Percentiles rank a stretch among this genome's conserved stretches.
These are phyloP conservation scores for Rhinogobius similis DNA, from an alignment of 2,113 vertebrate species.

Conservation along the genomic window DNA sequence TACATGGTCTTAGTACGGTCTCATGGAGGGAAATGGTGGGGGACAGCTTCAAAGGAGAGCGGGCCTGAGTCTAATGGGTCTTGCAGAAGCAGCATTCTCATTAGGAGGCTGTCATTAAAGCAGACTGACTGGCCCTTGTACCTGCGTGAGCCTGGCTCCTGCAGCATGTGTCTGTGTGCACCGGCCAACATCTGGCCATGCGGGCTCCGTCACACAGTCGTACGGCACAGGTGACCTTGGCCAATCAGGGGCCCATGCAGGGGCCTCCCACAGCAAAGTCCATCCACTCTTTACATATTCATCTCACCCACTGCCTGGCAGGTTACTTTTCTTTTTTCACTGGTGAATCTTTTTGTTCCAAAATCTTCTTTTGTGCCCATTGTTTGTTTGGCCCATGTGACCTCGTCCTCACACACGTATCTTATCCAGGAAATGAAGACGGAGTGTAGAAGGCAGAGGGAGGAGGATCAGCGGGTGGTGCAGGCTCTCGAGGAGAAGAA, in stretches of 20 bases:
- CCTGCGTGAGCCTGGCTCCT: slow-evolving; percentile 81
- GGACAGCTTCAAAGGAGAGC: slow-evolving; percentile 98
- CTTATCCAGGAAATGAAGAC: slow-evolving; percentile 83
- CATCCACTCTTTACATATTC: slow-evolving; percentile 84
- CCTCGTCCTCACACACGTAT: slow-evolving; percentile 37
- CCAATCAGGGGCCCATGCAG: slow-evolving; percentile 84
- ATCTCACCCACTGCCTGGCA: slow-evolving; percentile 74
- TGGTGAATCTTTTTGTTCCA: slow-evolving; percentile 52
- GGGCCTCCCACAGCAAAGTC: slow-evolving; percentile 78
- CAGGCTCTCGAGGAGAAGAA: slow-evolving; percentile 85
- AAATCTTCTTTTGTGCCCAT: slow-evolving; percentile 71
- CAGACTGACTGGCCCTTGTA: slow-evolving; percentile 85
- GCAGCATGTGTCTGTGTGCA: slow-evolving; percentile 70
- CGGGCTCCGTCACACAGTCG: slow-evolving; percentile 64
- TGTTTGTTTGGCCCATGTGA: slow-evolving; percentile 68
- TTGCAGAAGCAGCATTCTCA: slow-evolving; percentile 90
- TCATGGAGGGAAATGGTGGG: slow-evolving; percentile 76
- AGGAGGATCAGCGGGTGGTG: slow-evolving; percentile 85
- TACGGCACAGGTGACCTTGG: slow-evolving; percentile 89
- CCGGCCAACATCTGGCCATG: slow-evolving; percentile 66
- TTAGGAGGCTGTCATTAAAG: slow-evolving; percentile 92
- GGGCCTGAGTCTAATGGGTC: slow-evolving; percentile 92
- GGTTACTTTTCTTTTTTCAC: slow-evolving; percentile 45
- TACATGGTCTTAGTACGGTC: slow-evolving; percentile 89
- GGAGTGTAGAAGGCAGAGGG: slow-evolving; percentile 80